phyloP scores from a whole-genome alignment of 2,888 invertebrate genomes.

The Hirtodrosophila histrioides region DNA sequence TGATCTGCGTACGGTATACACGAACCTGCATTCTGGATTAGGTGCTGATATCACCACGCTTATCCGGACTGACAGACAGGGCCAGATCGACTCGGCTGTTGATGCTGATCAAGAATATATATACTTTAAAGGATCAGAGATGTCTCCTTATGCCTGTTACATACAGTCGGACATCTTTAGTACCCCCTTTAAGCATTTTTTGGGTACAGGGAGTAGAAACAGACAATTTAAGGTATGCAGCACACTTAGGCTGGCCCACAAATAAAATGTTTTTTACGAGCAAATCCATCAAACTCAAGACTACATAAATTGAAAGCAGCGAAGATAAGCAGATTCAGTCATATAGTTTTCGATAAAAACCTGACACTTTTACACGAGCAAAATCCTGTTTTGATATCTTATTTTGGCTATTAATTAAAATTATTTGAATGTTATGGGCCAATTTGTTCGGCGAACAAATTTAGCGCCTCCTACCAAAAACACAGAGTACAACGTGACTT shows the following conservation, averaged over 20 bases:
- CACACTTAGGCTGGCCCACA: conserved; percentile 22
- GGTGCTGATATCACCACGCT: no score
- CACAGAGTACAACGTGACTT: conserved; percentile 8
- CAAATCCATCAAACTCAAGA: conserved; percentile 22
- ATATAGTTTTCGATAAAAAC: conserved; percentile 9
- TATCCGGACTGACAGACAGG: no score
- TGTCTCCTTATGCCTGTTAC: no score
- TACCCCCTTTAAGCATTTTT: no score
- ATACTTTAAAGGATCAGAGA: no score
- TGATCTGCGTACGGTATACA: no score
- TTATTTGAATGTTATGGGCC: conserved; percentile 60
- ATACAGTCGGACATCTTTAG: no score
- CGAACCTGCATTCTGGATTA: no score
- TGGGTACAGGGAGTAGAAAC: no score
- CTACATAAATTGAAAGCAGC: not conserved
- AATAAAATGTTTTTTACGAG: conserved; percentile 10
- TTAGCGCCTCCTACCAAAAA: conserved; percentile 42
- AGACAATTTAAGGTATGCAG: not conserved
- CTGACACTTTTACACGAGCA: conserved; percentile 16
- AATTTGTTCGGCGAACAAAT: conserved; percentile 69
- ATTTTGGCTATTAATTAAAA: conserved; percentile 47
- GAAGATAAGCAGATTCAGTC: not conserved
- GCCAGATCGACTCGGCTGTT: no score
- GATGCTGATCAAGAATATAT: no score
- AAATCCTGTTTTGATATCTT: conserved; percentile 56